phyloP scores from a whole-genome alignment of 2,888 invertebrate genomes.

The Apamea sordens region DNA sequence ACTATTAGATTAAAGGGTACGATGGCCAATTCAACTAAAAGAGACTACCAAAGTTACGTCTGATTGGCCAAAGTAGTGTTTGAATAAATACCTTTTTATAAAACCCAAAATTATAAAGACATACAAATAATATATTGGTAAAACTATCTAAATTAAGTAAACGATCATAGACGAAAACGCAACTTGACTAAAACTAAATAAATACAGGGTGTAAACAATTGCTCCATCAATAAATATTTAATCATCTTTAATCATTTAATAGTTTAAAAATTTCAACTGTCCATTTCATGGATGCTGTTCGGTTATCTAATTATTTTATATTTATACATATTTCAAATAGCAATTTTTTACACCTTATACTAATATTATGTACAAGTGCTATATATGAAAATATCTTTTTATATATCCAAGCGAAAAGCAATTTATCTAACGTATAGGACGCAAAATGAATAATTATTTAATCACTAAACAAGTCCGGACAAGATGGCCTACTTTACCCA shows the following conservation, averaged over 20 bases:
- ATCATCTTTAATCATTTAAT: conserved; percentile 50
- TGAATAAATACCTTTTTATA: background rate
- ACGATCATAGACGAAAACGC: conserved; percentile 72
- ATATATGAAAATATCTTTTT: conserved; percentile 83
- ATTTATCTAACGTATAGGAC: conserved; percentile 70
- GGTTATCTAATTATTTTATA: conserved; percentile 64
- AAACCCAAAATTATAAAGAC: conserved; percentile 68
- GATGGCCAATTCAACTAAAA: background rate
- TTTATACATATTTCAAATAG: conserved; percentile 72
- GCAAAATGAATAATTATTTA: conserved; percentile 73
- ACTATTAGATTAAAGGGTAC: background rate
- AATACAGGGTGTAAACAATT: conserved; percentile 85
- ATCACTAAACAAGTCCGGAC: conserved; percentile 64
- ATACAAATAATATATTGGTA: conserved; percentile 60
- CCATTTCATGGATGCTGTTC: conserved; percentile 79
- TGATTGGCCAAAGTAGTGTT: background rate
- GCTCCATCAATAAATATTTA: conserved; percentile 69
- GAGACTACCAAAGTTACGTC: background rate
- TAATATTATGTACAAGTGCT: conserved; percentile 83
- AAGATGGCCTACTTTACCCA: conserved; percentile 48
- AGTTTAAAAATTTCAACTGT: conserved; percentile 51
- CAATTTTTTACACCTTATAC: conserved; percentile 85
- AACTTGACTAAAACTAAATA: conserved; percentile 76
- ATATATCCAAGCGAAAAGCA: conserved; percentile 75
- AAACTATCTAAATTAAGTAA: conserved; percentile 77